Conservation (phyloP, 2,888 invertebrate genomes). For the Neoascia interrupta region DNA sequence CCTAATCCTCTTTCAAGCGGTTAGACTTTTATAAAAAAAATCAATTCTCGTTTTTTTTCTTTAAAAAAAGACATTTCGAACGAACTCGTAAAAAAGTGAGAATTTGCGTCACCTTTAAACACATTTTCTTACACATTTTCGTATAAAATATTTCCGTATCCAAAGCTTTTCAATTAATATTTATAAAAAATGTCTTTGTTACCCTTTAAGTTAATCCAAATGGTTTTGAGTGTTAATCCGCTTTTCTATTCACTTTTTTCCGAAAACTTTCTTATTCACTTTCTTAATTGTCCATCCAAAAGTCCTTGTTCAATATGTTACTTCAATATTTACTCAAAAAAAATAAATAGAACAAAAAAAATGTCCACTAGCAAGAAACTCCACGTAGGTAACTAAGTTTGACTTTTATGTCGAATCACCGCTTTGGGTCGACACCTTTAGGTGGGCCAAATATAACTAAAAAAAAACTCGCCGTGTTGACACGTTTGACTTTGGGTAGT, state of each 20-base stretch:
- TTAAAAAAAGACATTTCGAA: no score
- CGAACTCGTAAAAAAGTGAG: no score
- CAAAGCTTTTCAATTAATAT: neutral
- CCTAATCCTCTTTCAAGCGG: no score
- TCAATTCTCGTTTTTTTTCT: no score
- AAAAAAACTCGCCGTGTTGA: conserved; percentile 24
- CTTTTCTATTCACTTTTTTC: neutral
- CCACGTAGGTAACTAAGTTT: neutral
- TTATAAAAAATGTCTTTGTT: no score
- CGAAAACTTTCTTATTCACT: neutral
- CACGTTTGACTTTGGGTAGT: conserved; percentile 44
- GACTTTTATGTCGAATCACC: conserved; percentile 7
- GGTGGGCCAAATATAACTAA: conserved; percentile 15
- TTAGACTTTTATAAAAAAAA: no score
- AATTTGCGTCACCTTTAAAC: no score
- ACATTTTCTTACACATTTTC: neutral
- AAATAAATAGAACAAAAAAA: no score
- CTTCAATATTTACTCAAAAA: no score
- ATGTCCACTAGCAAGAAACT: neutral
- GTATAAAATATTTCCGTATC: neutral
- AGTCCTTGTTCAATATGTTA: conserved; percentile 10
- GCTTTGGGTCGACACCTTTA: conserved; percentile 35
- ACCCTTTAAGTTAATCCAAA: no score
- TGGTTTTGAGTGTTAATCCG: neutral
- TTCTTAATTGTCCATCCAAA: conserved; percentile 32